phyloP scores from a whole-genome alignment of 2,797 vertebrate genomes.

The Tauraco hartlaubi region DNA sequence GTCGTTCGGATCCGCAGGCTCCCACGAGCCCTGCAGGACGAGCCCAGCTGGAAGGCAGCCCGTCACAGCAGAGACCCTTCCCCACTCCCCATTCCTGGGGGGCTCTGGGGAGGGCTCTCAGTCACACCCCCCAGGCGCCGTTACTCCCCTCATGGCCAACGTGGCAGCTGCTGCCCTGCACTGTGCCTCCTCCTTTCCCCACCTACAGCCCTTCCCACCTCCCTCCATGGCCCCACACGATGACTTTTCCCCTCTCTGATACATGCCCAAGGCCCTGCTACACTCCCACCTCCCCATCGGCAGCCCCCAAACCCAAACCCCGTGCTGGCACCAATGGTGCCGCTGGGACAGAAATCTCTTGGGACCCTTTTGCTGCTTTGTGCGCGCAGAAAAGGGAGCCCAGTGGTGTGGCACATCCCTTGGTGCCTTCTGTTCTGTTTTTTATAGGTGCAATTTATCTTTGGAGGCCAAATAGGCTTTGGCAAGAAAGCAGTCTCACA shows the following conservation, averaged over 20 bases:
- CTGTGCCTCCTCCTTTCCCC: background rate
- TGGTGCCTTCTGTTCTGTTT: background rate
- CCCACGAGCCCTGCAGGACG: background rate
- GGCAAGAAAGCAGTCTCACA: background rate
- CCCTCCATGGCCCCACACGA: accelerated
- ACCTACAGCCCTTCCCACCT: background rate
- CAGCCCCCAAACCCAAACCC: background rate
- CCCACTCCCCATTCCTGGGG: accelerated
- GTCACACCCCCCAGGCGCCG: background rate
- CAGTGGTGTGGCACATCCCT: background rate
- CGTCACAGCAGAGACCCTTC: background rate
- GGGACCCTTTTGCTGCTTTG: accelerated
- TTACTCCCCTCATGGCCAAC: background rate
- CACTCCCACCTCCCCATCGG: background rate
- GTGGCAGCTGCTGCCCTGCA: background rate
- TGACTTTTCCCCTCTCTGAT: background rate
- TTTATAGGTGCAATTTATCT: background rate
- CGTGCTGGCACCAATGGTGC: accelerated
- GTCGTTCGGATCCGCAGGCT: accelerated
- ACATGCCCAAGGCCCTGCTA: background rate
- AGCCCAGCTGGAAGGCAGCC: background rate
- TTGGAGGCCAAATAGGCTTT: background rate
- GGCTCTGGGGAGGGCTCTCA: background rate
- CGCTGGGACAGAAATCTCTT: background rate
- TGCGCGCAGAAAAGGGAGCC: background rate